Evolutionary conservation across 2,888 invertebrate genomes (phyloP), one percentile per base, ranked within the genome.

Genomic region (Entomobrya multifasciata): DNA sequence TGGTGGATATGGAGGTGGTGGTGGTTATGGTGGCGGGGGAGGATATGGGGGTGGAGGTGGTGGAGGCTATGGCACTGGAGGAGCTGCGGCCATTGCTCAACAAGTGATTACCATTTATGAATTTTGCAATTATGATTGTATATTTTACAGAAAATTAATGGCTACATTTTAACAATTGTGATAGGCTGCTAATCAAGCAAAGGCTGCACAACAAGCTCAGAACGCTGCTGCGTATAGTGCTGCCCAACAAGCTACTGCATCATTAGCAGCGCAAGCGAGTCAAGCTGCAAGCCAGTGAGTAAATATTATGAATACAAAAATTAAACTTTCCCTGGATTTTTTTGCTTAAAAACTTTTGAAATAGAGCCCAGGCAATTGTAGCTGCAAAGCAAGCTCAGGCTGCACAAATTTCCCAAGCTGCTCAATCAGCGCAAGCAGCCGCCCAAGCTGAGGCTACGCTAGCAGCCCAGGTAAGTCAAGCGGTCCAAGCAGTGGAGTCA

Each of bases 351-450:
- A 27, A 78, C 44, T 47, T 47, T 11, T 49, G 49, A 49, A 49
- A 49, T 10, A 70, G 88, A 60, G 91, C 91, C 17, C 90, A 90
- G 87, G 91, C 90, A 4, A 87, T 89, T 10, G 88, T 89, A 6
- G 90, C 89, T 3, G 89, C 90, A 0, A 89, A 90, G 77, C 90
- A 90, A 60, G 90, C 90, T 0, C 90, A 90, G 78, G 90, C 88
- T 5, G 88, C 88, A 52, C 89, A 90, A 70, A 90, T 91, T 25
- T 86, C 88, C 20, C 90, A 91, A 70, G 89, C 87, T 11, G 78
- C 80, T 8, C 81, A 78, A 57, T 25, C 79, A 10, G 90, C 90
- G 6, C 90, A 91, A 70, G 89, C 90, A 5, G 90, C 90, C 1
- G 90, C 90, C 1, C 89, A 89, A 36, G 81, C 87, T 25, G 90